These are phyloP conservation scores for Anoplius nigerrimus DNA, from an alignment of 2,888 invertebrate genomes.

Conservation along the genomic window DNA sequence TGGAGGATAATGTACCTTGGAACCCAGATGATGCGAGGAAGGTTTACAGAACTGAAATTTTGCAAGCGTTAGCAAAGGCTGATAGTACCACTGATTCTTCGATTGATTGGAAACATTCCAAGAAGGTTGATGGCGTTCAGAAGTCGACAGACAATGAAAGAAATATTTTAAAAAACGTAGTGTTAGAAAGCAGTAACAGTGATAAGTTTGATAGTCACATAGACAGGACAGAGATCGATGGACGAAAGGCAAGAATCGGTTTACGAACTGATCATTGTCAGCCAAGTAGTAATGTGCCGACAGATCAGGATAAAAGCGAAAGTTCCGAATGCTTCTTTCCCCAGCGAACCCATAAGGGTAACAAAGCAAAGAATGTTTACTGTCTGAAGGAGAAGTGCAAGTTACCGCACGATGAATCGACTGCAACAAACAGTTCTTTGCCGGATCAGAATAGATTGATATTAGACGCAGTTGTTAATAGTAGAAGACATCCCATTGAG, in stretches of 20 bases:
- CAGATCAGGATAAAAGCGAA: slow-evolving; percentile 66
- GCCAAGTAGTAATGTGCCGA: slow-evolving; percentile 54
- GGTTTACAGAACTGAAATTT: slow-evolving; percentile 68
- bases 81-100: slow-evolving; percentile 67
- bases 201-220: slow-evolving; percentile 69
- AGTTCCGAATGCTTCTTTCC: slow-evolving; percentile 72
- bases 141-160: slow-evolving; percentile 50
- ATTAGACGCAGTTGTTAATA: slow-evolving; percentile 58
- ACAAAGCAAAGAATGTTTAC: slow-evolving; percentile 60
- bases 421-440: slow-evolving; percentile 59
- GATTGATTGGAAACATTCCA: slow-evolving; percentile 67
- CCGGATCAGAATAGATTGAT: slow-evolving; percentile 62
- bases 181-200: slow-evolving; percentile 65
- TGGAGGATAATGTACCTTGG: slow-evolving; percentile 74
- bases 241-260: slow-evolving; percentile 71
- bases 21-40: slow-evolving; percentile 72
- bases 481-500: slow-evolving; percentile 46
- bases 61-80: slow-evolving; percentile 67
- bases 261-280: slow-evolving; percentile 66
- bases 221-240: slow-evolving; percentile 69
- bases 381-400: slow-evolving; percentile 56
- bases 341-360: slow-evolving; percentile 57
- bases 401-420: slow-evolving; percentile 47
- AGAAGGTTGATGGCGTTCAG: slow-evolving; percentile 42
- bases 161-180: slow-evolving; percentile 51